Base-by-base conservation (phyloP, 2,888 invertebrate species). In the Agonopterix subpropinquella region DNA sequence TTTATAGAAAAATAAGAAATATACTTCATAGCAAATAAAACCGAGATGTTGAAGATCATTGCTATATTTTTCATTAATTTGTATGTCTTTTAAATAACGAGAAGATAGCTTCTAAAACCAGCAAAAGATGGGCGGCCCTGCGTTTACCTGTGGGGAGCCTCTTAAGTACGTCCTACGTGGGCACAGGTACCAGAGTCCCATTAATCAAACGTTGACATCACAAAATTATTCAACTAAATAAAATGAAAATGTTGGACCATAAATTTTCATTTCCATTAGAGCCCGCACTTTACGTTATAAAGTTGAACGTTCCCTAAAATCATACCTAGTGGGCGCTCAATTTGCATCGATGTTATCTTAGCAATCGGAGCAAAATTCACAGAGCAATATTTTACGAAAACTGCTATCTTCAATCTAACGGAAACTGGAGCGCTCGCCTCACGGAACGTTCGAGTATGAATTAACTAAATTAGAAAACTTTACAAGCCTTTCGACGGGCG, bases 401-500 rank as follows among this genome's bases (percentile, higher is more conserved):
- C 55, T 56, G 62, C 61, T 67, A 70, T 77, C 77, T 79, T 65
- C 67, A 70, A 73, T 77, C 63, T 70, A 66, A 62, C 59, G 61
- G 61, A 61, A 61, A 65, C 62, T 58, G 56, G 60, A 63, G 64
- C 65, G 62, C 62, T 55, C 59, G 67, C 67, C 71, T 70, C 67
- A 64, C 74, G 71, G 70, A 73, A 69, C 74, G 73, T 73, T 66
- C 28, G 75, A 74, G 71, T 77, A 71, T 73, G 73, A 84, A 86
- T 84, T 82, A 81, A 77, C 74, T 77, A 84, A 87, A 87, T 87
- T 85, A 84, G 83, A 84, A 87, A 87, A 87, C 75, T 88, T 87
- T 75, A 67, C 75, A 77, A 80, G 80, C 79, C 75, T 82, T 83
- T 80, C 77, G 74, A 74, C 80, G 74, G 64, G 73, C 73, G 47